These are phyloP conservation scores for Clarias macrocephalus DNA, from an alignment of 2,113 vertebrate species.

Conservation along the genomic window DNA sequence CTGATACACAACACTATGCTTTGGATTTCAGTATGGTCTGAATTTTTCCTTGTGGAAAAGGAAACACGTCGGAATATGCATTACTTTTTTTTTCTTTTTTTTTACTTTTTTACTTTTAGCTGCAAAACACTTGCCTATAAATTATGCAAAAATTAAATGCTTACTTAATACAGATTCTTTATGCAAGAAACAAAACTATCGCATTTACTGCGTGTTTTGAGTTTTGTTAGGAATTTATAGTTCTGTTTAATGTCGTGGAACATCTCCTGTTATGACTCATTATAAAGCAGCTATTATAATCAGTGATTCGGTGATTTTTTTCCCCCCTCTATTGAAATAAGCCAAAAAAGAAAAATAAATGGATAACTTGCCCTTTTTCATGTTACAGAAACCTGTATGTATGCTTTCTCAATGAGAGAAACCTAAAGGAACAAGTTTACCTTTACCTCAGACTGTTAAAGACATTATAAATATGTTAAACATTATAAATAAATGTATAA, in stretches of 20 bases:
- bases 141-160: neutral
- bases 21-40: neutral
- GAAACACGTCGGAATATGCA: neutral
- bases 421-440: neutral
- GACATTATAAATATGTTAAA: too few relatives aligned
- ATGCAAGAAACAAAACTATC: neutral
- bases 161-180: neutral
- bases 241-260: neutral
- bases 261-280: neutral
- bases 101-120: too few relatives aligned
- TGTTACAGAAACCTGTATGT: neutral
- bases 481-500: neutral
- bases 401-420: neutral
- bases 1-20: too few relatives aligned
- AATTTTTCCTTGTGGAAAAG: neutral
- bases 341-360: neutral
- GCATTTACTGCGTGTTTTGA: neutral
- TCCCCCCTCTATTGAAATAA: neutral
- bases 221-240: neutral
- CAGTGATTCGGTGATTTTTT: neutral
- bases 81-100: too few relatives aligned
- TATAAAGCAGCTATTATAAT: neutral
- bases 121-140: neutral
- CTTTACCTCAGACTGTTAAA: neutral
- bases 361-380: neutral